phyloP scores from a whole-genome alignment of 2,888 invertebrate species.

The Entomobrya proxima region DNA sequence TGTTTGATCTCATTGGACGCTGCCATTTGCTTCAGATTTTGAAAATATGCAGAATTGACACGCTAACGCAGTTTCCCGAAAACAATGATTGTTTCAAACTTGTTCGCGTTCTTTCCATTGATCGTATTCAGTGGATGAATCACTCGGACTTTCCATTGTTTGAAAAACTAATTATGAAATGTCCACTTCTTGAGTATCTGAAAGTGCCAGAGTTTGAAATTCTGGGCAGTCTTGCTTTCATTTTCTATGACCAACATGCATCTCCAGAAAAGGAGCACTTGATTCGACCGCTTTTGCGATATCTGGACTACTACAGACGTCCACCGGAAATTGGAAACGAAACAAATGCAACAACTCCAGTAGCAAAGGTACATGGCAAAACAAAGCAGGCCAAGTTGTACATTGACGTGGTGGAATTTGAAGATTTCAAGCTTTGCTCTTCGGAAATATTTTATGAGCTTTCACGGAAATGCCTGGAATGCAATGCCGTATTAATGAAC shows the following conservation, averaged over 20 bases:
- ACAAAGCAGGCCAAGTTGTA: background rate
- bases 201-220: conserved; percentile 45
- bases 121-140: conserved; percentile 52
- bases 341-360: background rate
- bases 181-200: conserved; percentile 37
- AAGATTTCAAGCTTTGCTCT: conserved; percentile 49
- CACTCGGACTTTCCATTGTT: conserved; percentile 34
- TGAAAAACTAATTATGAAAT: conserved; percentile 40
- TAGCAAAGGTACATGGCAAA: too few relatives aligned
- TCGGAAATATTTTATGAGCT: conserved; percentile 38
- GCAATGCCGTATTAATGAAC: conserved; percentile 42
- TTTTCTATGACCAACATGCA: conserved; percentile 31
- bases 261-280: conserved; percentile 26
- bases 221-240: conserved; percentile 38
- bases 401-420: conserved; percentile 49
- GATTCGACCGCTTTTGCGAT: conserved; percentile 18
- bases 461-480: conserved; percentile 34
- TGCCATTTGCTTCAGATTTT: background rate
- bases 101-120: conserved; percentile 19
- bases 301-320: conserved; percentile 14
- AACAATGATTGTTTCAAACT: background rate
- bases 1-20: conserved; percentile 20
- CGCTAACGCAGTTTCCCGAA: background rate
- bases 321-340: background rate
- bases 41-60: conserved; percentile 31